phyloP scores from a whole-genome alignment of 2,888 invertebrate genomes.

The Cantharis nigra region DNA sequence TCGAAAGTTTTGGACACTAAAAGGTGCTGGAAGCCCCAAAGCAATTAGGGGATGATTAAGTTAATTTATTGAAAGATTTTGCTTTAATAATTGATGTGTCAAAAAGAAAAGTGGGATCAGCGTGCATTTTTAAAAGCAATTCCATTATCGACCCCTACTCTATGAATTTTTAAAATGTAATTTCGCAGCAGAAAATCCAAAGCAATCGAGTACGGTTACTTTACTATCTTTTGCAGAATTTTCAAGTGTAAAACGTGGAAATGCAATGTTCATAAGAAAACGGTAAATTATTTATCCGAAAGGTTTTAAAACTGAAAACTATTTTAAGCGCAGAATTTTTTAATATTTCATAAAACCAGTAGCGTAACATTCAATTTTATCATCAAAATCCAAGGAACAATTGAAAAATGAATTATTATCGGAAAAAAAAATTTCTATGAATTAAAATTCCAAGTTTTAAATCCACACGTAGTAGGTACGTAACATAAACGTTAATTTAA shows the following conservation, averaged over 20 bases:
- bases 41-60: not conserved
- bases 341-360: not conserved
- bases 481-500: too few species aligned
- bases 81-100: not conserved
- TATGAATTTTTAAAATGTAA: constrained; percentile 28
- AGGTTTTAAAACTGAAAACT: not conserved
- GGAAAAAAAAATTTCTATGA: too few species aligned
- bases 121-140: constrained; percentile 24
- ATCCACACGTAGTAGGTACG: too few species aligned
- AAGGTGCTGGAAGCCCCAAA: not conserved
- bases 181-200: constrained; percentile 17
- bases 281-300: not conserved
- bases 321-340: not conserved
- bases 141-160: constrained; percentile 23
- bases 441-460: too few species aligned
- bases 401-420: too few species aligned
- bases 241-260: not conserved
- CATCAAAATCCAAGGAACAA: too few species aligned
- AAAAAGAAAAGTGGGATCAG: not conserved
- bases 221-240: not conserved
- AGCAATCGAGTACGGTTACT: constrained; percentile 1
- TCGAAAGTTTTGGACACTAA: not conserved
- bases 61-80: not conserved
- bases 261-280: not conserved
- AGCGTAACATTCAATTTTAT: not conserved